Base-by-base conservation (phyloP, 1,140 invertebrate genomes). In the Philotrypesis tridentata region DNA sequence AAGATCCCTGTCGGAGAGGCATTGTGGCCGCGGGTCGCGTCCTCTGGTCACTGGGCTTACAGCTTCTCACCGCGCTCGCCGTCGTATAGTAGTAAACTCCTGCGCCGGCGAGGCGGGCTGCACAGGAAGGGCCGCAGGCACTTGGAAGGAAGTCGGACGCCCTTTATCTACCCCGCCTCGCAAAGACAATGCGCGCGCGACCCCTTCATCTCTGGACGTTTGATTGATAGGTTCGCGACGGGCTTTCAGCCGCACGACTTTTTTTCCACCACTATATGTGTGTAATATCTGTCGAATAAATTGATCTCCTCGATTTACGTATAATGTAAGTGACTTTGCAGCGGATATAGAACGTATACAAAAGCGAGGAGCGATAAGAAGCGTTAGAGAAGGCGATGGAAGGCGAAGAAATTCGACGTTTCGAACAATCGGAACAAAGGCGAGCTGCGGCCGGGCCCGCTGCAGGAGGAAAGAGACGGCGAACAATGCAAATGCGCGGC, bases 11-110 rank as follows among this genome's bases (percentile, higher is more conserved):
- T 84, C 85, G 80, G 87, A 85, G 87, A 85, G 82, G 65, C 61
- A 81, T 81, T 86, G 85, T 85, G 85, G 74, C 84, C 88, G 89
- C 88, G 89, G 90, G 90, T 91, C 90, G 89, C 90, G n/a, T n/a
- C n/a, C n/a, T 89, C 87, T 31, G 78, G 83, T 74, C 84, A 75
- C 23, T 65, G 61, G 63, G 25, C 27, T 70, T 9, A 70, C 31
- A 75, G 23, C 33, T 27, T 55, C 61, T 55, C 6, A n/a, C n/a
- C n/a, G n/a, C n/a, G 43, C 11, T 40, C 25, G 7, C 60, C 82
- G 85, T 77, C 79, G 84, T 83, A 83, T n/a, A n/a, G n/a, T 76
- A 73, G 23, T 27, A 27, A 29, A 65, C 27, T 63, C 6, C 55
- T 2, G 14, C 33, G 9, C n/a, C n/a, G n/a, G n/a, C n/a, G n/a